Base-by-base conservation (phyloP, 2,113 vertebrate genomes). In the Pholis gunnellus region DNA sequence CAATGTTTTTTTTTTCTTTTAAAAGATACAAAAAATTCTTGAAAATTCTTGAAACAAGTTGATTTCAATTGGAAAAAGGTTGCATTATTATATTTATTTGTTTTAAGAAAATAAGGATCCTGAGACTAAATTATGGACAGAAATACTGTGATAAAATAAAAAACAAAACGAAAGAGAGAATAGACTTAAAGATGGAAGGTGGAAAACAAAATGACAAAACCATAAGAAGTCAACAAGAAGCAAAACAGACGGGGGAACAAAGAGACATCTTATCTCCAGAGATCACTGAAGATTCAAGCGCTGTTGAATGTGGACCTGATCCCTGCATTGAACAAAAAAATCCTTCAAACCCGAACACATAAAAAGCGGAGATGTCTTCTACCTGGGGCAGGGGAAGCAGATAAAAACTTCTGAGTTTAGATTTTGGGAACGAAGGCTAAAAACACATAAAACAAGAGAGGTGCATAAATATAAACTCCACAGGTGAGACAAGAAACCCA, bases 381-480 rank as follows among this genome's bases (percentile, higher is more conserved):
- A 65, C 79, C 71, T 52, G 50, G 20, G 27, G 78, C 77, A 65
- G 67, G 67, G 69, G 65, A 67, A 31, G 79, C 40, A 68, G 63
- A 52, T 1, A 13, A 44, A 29, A n/a, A 66, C 40, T 10, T 72
- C 29, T 65, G 70, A 60, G 27, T n/a, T n/a, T 34, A 38, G 56
- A 50, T 56, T 60, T 18, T 9, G 17, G 59, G 18, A 60, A 60
- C 27, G 8, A 60, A 34, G 59, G 59, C 59, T 60, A 34, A 34
- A 60, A 60, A 60, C 15, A 60, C 27, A 31, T 31, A 60, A 60
- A 60, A 31, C 59, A 8, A 31, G 59, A 60, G 20, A 65, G 36
- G 42, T 72, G 74, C 54, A 89, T 42, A 81, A 79, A 83, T 72
- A 86, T 68, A 72, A 68, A 78, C 70, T 78, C 73, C 66, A 78